These are phyloP conservation scores for Zaprionus ghesquierei DNA, from an alignment of 1,140 invertebrate genomes.

Conservation along the genomic window DNA sequence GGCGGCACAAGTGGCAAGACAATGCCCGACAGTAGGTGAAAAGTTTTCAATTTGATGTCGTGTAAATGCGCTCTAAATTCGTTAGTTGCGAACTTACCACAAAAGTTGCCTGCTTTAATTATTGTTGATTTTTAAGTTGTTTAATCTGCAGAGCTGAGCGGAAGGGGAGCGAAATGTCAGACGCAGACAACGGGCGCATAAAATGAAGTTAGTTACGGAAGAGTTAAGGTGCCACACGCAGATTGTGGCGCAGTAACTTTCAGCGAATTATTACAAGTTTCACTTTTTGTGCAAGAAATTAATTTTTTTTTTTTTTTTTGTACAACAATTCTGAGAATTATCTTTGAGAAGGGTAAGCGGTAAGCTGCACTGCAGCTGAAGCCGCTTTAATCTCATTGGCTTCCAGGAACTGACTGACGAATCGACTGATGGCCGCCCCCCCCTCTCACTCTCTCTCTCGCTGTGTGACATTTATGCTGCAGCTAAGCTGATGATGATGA, in stretches of 20 bases:
- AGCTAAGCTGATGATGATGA: slow-evolving; percentile 26
- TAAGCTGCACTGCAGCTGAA: neutral
- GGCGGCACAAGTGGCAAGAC: neutral
- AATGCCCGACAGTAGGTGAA: neutral
- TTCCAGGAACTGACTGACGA: neutral
- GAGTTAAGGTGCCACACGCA: slow-evolving; percentile 40
- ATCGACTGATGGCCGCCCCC: neutral
- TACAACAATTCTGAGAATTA: neutral
- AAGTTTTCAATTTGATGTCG: slow-evolving; percentile 71
- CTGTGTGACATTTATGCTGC: slow-evolving; percentile 49
- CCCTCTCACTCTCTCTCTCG: neutral
- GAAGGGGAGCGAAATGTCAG: slow-evolving; percentile 43
- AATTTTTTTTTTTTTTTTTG: neutral
- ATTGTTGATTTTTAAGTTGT: slow-evolving; percentile 75
- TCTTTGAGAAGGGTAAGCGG: neutral
- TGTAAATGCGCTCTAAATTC: slow-evolving; percentile 53
- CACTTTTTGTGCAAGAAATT: neutral
- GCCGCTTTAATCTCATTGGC: neutral
- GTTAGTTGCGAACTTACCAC: slow-evolving; percentile 31
- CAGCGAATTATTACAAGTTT: neutral
- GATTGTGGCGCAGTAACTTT: slow-evolving; percentile 2
- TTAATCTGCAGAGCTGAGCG: slow-evolving; percentile 38
- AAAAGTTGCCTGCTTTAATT: slow-evolving; percentile 65
- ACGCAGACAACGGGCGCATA: slow-evolving; percentile 18
- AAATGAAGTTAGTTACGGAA: slow-evolving; percentile 25